Evolutionary conservation across 2,797 vertebrate genomes (phyloP).

Genomic region (Anomalospiza imberbis): DNA sequence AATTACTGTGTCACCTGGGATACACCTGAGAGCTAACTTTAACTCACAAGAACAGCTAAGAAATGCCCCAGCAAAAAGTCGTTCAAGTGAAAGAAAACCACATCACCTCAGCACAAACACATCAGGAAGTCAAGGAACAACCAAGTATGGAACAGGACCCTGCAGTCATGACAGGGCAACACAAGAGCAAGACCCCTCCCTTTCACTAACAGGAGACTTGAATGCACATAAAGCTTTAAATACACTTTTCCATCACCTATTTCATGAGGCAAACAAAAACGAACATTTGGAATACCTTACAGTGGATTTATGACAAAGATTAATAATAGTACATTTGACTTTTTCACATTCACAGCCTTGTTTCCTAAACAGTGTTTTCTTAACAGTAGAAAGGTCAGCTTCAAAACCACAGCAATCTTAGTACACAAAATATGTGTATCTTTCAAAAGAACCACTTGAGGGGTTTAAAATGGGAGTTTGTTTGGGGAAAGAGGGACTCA

Average conservation of each 20-base stretch:
- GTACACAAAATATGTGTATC: rapidly evolving
- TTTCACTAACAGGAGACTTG: neutral
- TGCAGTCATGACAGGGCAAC: neutral
- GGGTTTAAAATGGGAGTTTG: neutral
- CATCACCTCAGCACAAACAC: neutral
- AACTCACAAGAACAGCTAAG: neutral
- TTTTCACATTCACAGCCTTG: neutral
- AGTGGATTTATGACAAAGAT: neutral
- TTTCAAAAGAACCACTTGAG: neutral
- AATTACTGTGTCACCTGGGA: neutral
- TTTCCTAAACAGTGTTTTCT: neutral
- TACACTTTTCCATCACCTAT: neutral
- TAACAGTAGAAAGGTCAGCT: neutral
- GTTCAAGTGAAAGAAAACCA: neutral
- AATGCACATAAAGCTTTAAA: neutral
- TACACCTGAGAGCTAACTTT: neutral
- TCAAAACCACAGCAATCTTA: neutral
- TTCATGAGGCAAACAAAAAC: neutral
- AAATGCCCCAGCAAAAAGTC: neutral
- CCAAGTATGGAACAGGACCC: rapidly evolving
- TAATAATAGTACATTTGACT: neutral
- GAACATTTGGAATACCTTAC: neutral
- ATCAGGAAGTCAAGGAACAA: neutral
- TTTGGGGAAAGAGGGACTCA: neutral
- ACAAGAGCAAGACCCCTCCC: neutral